These are phyloP conservation scores for Brachyrhaphis roseni DNA, from an alignment of 2,797 vertebrate species.

Conservation along the genomic window DNA sequence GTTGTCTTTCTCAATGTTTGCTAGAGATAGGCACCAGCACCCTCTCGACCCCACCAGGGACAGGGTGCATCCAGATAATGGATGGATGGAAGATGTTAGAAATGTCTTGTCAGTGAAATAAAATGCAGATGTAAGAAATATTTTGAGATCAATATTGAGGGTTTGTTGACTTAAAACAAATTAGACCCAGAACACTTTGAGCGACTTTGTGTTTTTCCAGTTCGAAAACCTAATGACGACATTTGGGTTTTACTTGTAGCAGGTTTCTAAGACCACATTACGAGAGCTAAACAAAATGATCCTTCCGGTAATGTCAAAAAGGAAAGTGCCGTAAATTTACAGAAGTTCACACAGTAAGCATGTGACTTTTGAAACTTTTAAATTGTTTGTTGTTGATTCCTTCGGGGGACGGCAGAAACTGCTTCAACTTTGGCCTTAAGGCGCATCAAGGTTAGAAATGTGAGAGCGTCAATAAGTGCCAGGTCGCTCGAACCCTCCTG, in stretches of 20 bases:
- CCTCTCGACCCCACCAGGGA: too few relatives aligned
- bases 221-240: background rate
- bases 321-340: slow-evolving; percentile 20
- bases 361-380: slow-evolving; percentile 9
- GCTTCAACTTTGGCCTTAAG: slow-evolving; percentile 33
- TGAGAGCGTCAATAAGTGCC: slow-evolving; percentile 58
- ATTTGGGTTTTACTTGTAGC: background rate
- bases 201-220: too few relatives aligned
- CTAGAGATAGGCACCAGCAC: too few relatives aligned
- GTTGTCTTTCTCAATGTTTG: too few relatives aligned
- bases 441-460: slow-evolving; percentile 34
- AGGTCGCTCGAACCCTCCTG: slow-evolving; percentile 45
- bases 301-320: slow-evolving; percentile 5
- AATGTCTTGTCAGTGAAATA: too few relatives aligned
- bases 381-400: slow-evolving; percentile 24
- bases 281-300: slow-evolving; percentile 17
- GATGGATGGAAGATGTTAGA: too few relatives aligned
- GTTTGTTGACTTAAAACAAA: too few relatives aligned
- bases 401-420: slow-evolving; percentile 15
- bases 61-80: too few relatives aligned
- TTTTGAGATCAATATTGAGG: too few relatives aligned
- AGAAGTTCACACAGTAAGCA: slow-evolving; percentile 19
- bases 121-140: too few relatives aligned
- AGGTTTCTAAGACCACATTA: slow-evolving; percentile 5
- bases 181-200: too few relatives aligned